These are phyloP conservation scores for Saccopteryx leptura DNA, from an alignment of 2,113 vertebrate genomes.

Conservation along the genomic window DNA sequence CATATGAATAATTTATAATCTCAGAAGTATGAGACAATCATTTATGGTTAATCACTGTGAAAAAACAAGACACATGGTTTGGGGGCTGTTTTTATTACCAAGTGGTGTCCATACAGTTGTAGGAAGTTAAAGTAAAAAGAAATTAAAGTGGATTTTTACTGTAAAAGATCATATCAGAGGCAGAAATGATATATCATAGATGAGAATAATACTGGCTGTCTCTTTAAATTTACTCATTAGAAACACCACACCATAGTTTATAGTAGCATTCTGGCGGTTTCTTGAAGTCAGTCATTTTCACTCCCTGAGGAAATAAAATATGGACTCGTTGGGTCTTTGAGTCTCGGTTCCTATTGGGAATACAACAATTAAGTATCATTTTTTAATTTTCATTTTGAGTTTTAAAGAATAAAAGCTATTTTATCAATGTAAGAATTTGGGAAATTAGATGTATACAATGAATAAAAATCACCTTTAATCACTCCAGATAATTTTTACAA, in stretches of 20 bases:
- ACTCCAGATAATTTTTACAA: constrained; percentile 37
- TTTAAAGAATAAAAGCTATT: constrained; percentile 67
- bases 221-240: constrained; percentile 82
- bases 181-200: constrained; percentile 81
- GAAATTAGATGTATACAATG: neutral
- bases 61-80: constrained; percentile 70
- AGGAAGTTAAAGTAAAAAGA: constrained; percentile 77
- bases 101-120: constrained; percentile 38
- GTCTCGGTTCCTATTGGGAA: constrained; percentile 60
- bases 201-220: constrained; percentile 82
- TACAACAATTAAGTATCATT: constrained; percentile 71
- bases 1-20: constrained; percentile 79
- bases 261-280: constrained; percentile 63
- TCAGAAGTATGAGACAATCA: constrained; percentile 68
- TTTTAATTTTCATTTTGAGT: constrained; percentile 68
- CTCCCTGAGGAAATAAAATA: constrained; percentile 76
- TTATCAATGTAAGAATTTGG: constrained; percentile 60
- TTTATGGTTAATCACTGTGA: constrained; percentile 74
- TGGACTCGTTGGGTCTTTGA: constrained; percentile 68
- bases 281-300: constrained; percentile 71
- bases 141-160: constrained; percentile 62
- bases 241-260: constrained; percentile 68
- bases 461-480: neutral
- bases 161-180: constrained; percentile 78
- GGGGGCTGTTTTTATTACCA: constrained; percentile 68